Evolutionary conservation across 2,113 vertebrate genomes (phyloP).

Genomic region (Xiphophorus couchianus): DNA sequence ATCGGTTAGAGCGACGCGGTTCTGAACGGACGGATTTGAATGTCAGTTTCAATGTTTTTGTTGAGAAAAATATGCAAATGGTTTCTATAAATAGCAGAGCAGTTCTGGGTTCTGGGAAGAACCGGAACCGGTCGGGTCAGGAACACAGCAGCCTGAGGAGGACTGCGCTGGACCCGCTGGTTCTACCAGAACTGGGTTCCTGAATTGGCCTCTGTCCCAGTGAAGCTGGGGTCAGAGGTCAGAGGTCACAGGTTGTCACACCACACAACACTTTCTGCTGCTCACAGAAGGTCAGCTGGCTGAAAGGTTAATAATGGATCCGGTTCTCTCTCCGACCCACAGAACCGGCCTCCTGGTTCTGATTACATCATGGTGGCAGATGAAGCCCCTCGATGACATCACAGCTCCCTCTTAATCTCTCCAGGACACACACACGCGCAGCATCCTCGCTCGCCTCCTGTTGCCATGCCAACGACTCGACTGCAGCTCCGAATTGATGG

Average conservation of each 20-base stretch:
- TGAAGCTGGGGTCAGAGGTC: no score
- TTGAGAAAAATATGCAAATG: background rate
- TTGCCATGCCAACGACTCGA: conserved; percentile 77
- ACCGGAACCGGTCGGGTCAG: background rate
- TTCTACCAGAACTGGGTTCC: no score
- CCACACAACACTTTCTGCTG: background rate
- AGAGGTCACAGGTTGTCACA: background rate
- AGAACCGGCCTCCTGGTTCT: background rate
- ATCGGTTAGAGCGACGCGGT: no score
- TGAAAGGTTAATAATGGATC: no score
- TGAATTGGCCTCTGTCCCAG: no score
- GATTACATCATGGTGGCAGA: background rate
- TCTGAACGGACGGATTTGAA: background rate
- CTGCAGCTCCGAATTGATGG: conserved; percentile 13
- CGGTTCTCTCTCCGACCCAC: background rate
- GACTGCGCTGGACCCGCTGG: no score
- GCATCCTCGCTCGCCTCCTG: conserved; percentile 48
- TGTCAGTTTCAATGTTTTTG: background rate
- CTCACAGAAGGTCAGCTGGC: background rate
- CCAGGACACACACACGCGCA: background rate
- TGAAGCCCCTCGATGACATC: conserved; percentile 20
- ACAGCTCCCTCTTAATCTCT: conserved; percentile 36
- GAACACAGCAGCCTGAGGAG: no score
- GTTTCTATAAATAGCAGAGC: background rate
- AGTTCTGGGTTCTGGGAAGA: background rate